These are phyloP conservation scores for Euplagia quadripunctaria DNA, from an alignment of 2,888 invertebrate genomes.

Conservation along the genomic window DNA sequence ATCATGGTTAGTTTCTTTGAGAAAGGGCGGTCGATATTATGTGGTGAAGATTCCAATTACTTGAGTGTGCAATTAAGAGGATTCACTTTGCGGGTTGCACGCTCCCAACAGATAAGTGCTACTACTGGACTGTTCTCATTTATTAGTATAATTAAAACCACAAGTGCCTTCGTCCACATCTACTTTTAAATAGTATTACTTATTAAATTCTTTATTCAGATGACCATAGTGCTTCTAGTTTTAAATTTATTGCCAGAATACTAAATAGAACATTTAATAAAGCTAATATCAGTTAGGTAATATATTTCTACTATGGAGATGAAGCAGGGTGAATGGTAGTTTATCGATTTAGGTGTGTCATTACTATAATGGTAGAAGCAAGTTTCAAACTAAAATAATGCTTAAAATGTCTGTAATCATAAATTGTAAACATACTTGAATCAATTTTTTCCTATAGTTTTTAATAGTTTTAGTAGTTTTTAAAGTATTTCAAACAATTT, in stretches of 20 bases:
- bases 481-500: too few relatives aligned
- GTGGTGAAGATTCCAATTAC: conserved; percentile 70
- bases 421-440: too few relatives aligned
- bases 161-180: conserved; percentile 35
- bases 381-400: too few relatives aligned
- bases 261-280: neutral
- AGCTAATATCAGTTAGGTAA: too few relatives aligned
- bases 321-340: neutral
- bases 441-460: too few relatives aligned
- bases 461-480: too few relatives aligned
- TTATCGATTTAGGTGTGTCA: neutral
- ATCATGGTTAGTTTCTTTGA: conserved; percentile 59
- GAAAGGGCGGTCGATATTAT: conserved; percentile 56
- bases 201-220: neutral
- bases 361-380: neutral
- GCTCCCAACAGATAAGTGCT: conserved; percentile 63
- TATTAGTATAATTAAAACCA: conserved; percentile 69
- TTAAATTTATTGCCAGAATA: neutral
- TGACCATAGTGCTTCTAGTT: neutral
- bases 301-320: too few relatives aligned
- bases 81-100: conserved; percentile 64
- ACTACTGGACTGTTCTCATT: conserved; percentile 58
- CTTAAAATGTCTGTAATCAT: too few relatives aligned
- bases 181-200: neutral
- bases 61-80: conserved; percentile 70